These are phyloP conservation scores for Conchocele bisecta DNA, from an alignment of 2,888 invertebrate genomes.

Conservation along the genomic window DNA sequence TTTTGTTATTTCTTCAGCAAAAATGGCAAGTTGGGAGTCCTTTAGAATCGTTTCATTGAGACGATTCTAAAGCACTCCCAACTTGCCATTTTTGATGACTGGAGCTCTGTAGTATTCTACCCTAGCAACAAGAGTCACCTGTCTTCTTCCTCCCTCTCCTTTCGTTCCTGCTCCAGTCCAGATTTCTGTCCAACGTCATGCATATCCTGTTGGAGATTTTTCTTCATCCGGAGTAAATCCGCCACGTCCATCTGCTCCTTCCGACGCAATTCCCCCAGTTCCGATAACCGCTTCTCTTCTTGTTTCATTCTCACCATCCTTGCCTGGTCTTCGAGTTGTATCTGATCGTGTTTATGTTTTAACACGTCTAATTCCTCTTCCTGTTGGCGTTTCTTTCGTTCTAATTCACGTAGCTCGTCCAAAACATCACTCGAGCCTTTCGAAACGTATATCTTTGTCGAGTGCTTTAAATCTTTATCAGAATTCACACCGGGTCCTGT, in stretches of 20 bases:
- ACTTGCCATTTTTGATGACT: no score
- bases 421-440: constrained; percentile 42
- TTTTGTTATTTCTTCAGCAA: no score
- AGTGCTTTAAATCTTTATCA: neutral
- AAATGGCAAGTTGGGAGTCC: no score
- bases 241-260: constrained; percentile 76
- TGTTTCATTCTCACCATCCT: constrained; percentile 83
- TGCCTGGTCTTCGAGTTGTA: constrained; percentile 81
- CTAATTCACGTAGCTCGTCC: constrained; percentile 57
- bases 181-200: constrained; percentile 48
- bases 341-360: constrained; percentile 63
- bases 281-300: constrained; percentile 55
- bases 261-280: constrained; percentile 62
- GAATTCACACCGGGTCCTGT: neutral
- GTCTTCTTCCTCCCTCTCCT: constrained; percentile 67
- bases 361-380: constrained; percentile 55
- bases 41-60: no score
- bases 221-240: constrained; percentile 75
- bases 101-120: no score
- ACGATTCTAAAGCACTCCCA: no score
- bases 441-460: no score
- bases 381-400: constrained; percentile 51
- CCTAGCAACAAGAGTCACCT: constrained; percentile 40
- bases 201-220: constrained; percentile 68
- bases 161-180: constrained; percentile 45